Evolutionary conservation across 1,140 invertebrate genomes (phyloP), one percentile per base, ranked within the genome.

Genomic region (Nephila pilipes): DNA sequence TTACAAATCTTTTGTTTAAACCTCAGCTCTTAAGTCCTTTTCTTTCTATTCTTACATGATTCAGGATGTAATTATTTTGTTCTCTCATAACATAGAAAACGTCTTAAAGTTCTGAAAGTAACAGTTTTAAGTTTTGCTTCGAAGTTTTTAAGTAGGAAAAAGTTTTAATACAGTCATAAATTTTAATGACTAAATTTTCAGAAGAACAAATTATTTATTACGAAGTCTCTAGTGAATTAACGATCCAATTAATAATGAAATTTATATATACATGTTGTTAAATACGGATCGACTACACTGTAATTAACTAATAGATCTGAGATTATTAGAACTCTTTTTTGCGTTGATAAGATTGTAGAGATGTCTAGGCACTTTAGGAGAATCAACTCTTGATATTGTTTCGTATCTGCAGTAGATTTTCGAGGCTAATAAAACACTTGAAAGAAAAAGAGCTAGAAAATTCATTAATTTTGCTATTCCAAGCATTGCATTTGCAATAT

Each of bases 1-100:
- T 75, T 75, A n/a, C 69, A 75, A 75, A 32, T 75, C 69, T 75
- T 75, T 75, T 75, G 69, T 75, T 29, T 32, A 36, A 75, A 75
- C 69, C 32, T 75, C 69, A 6, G 25, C 36, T 75, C 69, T 75
- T 75, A 36, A 36, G 29, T 75, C 12, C 69, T 75, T 75, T 18
- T 46, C 4, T 46, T 32, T 32, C 29, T 36, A 75, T 75, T 36
- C 29, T 32, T 32, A 75, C 69, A 25, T 75, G 29, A 75, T 75
- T 29, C 65, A 75, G 65, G 32, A 75, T 75, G 69, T 36, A 32
- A 75, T 32, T 36, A 29, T 75, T 75, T 75, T 65, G 29, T 32
- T 18, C 69, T 36, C 16, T 75, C 69, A 36, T 75, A 36, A 75
- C 14, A 75, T 25, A 32, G 29, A 18, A 75, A 75, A 36, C 29